Conservation (phyloP, 1,140 invertebrate species). For the Zaprionus ghesquierei region DNA sequence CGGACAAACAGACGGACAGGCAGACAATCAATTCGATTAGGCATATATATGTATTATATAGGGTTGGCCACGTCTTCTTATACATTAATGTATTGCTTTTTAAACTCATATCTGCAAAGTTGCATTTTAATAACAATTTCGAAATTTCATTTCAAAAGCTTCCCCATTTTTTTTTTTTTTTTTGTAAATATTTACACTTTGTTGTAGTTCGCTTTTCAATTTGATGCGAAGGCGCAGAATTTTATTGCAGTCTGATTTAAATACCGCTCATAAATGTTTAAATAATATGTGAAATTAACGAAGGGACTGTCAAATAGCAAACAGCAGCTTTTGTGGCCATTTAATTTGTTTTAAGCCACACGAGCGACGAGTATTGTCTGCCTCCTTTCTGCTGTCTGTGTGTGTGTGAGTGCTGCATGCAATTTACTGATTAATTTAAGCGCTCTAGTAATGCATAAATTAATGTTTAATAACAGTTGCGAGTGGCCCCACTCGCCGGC, state of each 20-base stretch:
- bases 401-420: slow-evolving; percentile 22
- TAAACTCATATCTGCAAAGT: no score
- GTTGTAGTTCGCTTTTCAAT: no score
- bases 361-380: slow-evolving; percentile 19
- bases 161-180: no score
- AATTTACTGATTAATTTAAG: slow-evolving; percentile 76
- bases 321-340: slow-evolving; percentile 46
- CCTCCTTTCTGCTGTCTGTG: neutral
- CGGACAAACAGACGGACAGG: no score
- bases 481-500: slow-evolving; percentile 19
- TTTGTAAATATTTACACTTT: no score
- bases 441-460: slow-evolving; percentile 71
- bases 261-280: slow-evolving; percentile 11
- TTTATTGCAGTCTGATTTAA: slow-evolving; percentile 1
- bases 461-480: slow-evolving; percentile 70
- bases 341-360: slow-evolving; percentile 43
- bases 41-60: no score
- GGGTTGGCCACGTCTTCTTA: no score
- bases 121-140: no score
- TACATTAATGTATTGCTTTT: no score
- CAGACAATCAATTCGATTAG: no score
- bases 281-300: slow-evolving; percentile 33
- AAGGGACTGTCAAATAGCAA: slow-evolving; percentile 40
- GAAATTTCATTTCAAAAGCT: no score
- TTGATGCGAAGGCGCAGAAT: neutral